Evolutionary conservation across 1,140 invertebrate species (phyloP).

Genomic region (Laupala kohalensis): DNA sequence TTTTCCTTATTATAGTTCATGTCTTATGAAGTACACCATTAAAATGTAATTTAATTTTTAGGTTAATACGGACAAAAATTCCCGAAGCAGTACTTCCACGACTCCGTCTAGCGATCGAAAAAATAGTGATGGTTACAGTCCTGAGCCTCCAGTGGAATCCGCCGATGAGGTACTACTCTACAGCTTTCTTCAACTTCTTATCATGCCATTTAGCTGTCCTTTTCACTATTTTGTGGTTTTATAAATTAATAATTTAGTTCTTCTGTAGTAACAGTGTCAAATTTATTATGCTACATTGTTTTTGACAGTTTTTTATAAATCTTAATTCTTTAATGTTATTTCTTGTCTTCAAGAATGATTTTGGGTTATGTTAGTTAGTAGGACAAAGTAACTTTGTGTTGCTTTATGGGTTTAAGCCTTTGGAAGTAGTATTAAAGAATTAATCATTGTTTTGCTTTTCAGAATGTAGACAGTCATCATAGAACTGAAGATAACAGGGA

Average conservation of each 20-base stretch:
- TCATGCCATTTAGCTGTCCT: too few species aligned
- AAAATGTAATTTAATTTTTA: constrained; percentile 2
- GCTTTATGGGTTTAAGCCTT: neutral
- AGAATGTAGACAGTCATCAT: neutral
- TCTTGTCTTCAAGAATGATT: too few species aligned
- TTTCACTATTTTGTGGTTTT: too few species aligned
- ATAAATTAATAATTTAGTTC: too few species aligned
- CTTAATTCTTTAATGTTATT: too few species aligned
- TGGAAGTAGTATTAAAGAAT: neutral
- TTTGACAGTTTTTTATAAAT: too few species aligned
- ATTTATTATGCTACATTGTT: too few species aligned
- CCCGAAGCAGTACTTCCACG: constrained; percentile 16
- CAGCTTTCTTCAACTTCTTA: too few species aligned
- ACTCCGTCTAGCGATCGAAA: constrained; percentile 20
- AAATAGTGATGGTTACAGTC: constrained; percentile 14
- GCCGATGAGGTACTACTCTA: constrained; percentile 17
- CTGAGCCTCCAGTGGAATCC: constrained; percentile 15
- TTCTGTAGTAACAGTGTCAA: too few species aligned
- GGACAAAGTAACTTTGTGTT: neutral
- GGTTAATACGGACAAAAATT: neutral
- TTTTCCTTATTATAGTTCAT: neutral
- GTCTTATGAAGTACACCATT: neutral
- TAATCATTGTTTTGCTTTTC: neutral
- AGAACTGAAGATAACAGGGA: neutral
- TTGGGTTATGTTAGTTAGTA: too few species aligned